Base-by-base conservation (phyloP, 2,888 invertebrate genomes). In the Agrochola macilenta region DNA sequence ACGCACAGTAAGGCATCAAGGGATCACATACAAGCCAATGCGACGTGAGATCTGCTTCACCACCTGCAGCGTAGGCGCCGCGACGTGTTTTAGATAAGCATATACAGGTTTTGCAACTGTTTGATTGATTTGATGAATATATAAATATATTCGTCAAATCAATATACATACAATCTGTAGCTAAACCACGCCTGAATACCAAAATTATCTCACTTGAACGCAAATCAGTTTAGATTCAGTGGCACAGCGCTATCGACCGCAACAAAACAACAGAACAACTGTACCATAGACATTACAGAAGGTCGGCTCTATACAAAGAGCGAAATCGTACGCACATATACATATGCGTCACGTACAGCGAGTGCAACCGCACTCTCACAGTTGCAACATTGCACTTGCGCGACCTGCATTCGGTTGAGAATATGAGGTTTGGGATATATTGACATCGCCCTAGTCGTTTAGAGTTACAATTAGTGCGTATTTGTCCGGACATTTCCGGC, bases 201-300 rank as follows among this genome's bases (percentile, higher is more conserved):
- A 46, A 76, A 78, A 76, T 77, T 57, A 76, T 86, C 68, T 70
- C 52, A 57, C 79, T 79, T 71, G 49, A 74, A 79, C 70, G 63
- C 69, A 82, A 88, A 85, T 85, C 71, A 69, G 74, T 64, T 65
- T 39, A 73, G 73, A 77, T 77, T 65, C 71, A 79, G 82, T 64
- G 60, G 61, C 63, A 68, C 26, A 79, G 57, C 39, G 43, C 78
- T 79, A 82, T 73, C 69, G 76, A 90, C 88, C 91, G 79, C 89
- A 89, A 77, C 83, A 84, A 84, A 77, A 84, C 83, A 76, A 85
- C 76, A 76, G 71, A 30, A 66, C 20, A 39, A 14, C 52, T n/a
- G 23, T 52, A 63, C 61, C 64, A 60, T 17, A 58, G 17, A n/a
- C 20, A 60, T 20, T 11, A 35, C 58, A 69, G 69, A 69, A 58